These are phyloP conservation scores for Crocallis elinguaria DNA, from an alignment of 2,888 invertebrate species.

Conservation along the genomic window DNA sequence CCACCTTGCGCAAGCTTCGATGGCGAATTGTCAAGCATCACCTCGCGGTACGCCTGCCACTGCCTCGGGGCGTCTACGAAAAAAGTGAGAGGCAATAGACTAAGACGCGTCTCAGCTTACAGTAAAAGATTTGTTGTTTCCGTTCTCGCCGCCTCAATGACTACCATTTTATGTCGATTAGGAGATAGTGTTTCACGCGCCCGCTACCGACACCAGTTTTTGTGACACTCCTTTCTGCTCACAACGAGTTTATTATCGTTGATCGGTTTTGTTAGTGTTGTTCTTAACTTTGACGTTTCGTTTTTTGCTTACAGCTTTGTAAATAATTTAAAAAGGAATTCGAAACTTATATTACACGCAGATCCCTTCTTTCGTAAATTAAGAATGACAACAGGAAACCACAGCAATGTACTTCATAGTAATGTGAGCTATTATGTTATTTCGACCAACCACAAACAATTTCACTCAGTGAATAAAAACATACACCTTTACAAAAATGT, in stretches of 20 bases:
- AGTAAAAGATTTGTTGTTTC: slow-evolving; percentile 80
- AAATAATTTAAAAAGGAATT: slow-evolving; percentile 28
- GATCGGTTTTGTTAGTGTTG: slow-evolving; percentile 63
- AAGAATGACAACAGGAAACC: slow-evolving; percentile 71
- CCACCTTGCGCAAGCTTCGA: slow-evolving; percentile 59
- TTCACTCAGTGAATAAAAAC: slow-evolving; percentile 77
- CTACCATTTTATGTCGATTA: slow-evolving; percentile 84
- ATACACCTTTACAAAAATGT: slow-evolving; percentile 81
- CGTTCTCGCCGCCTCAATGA: slow-evolving; percentile 81
- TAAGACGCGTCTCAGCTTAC: slow-evolving; percentile 70
- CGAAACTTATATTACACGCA: slow-evolving; percentile 9
- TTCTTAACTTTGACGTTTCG: slow-evolving; percentile 54
- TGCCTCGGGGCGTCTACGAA: slow-evolving; percentile 51
- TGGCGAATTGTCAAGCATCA: slow-evolving; percentile 69
- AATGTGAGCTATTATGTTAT: slow-evolving; percentile 74
- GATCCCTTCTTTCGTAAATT: slow-evolving; percentile 48
- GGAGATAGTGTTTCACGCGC: slow-evolving; percentile 82
- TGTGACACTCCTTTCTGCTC: slow-evolving; percentile 76
- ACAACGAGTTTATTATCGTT: slow-evolving; percentile 78
- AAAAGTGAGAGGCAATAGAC: slow-evolving; percentile 74
- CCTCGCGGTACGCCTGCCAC: slow-evolving; percentile 42
- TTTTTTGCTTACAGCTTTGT: slow-evolving; percentile 40
- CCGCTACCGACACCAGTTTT: slow-evolving; percentile 81
- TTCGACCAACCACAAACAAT: slow-evolving; percentile 77
- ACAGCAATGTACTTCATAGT: slow-evolving; percentile 62